phyloP scores from a whole-genome alignment of 2,797 vertebrate species.

The Lepus townsendii region DNA sequence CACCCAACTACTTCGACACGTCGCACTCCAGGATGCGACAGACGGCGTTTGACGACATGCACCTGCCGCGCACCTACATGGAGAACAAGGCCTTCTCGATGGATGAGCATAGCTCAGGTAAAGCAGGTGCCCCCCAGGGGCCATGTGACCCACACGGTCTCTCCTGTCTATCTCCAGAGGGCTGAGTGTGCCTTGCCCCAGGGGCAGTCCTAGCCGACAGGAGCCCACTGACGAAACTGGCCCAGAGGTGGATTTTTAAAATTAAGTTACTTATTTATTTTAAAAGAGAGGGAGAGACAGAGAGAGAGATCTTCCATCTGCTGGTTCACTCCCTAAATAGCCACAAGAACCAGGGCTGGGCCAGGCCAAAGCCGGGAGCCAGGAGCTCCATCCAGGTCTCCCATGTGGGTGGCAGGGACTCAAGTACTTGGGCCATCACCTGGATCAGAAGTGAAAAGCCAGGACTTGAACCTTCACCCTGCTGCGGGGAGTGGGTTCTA shows the following conservation, averaged over 20 bases:
- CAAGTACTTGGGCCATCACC: too few relatives aligned
- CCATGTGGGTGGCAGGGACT: too few relatives aligned
- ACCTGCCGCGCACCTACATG: slow-evolving; percentile 96
- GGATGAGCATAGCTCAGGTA: slow-evolving; percentile 96
- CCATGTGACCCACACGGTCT: rapidly evolving
- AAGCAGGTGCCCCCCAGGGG: background rate
- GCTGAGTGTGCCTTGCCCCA: background rate
- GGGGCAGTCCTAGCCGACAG: background rate
- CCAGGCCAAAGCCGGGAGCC: too few relatives aligned
- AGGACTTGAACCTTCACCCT: too few relatives aligned
- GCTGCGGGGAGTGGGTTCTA: too few relatives aligned
- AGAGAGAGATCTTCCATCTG: too few relatives aligned
- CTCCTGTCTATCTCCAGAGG: background rate
- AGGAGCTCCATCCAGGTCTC: too few relatives aligned
- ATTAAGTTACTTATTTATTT: too few relatives aligned
- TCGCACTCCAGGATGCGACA: slow-evolving; percentile 97
- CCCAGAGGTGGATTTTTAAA: background rate
- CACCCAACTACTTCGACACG: slow-evolving; percentile 98
- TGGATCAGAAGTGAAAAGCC: too few relatives aligned
- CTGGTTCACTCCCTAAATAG: too few relatives aligned
- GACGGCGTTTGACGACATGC: slow-evolving; percentile 97
- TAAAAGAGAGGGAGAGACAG: too few relatives aligned
- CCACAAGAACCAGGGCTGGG: too few relatives aligned
- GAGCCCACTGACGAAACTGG: background rate
- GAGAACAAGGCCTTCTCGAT: slow-evolving; percentile 98